These are phyloP conservation scores for Mus pahari DNA, from an alignment of 2,113 vertebrate species.

Conservation along the genomic window DNA sequence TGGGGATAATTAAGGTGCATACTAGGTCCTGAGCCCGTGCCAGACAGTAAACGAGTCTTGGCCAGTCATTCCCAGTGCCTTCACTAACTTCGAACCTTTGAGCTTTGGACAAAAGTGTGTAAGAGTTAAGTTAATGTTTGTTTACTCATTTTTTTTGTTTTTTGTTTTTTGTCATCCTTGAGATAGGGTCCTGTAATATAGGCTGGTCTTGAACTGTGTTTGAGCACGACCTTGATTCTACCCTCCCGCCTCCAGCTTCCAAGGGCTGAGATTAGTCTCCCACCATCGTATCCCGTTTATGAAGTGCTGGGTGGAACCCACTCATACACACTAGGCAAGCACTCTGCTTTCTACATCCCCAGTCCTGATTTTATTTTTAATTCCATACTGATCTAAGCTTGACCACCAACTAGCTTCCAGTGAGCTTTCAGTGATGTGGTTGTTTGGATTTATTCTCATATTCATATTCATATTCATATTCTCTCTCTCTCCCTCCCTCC, in stretches of 20 bases:
- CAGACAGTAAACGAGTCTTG: neutral
- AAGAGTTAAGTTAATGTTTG: slow-evolving; percentile 19
- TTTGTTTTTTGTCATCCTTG: neutral
- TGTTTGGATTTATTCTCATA: neutral
- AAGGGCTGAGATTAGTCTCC: neutral
- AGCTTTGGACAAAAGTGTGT: neutral
- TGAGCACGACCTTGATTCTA: neutral
- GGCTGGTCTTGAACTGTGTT: neutral
- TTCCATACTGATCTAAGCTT: slow-evolving; percentile 32
- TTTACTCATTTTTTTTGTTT: neutral
- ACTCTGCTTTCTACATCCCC: neutral
- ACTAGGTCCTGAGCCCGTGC: neutral
- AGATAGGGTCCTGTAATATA: neutral
- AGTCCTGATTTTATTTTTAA: neutral
- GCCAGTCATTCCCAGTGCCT: neutral
- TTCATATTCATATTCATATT: too few species aligned
- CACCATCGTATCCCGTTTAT: neutral
- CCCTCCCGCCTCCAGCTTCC: neutral
- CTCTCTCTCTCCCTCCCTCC: neutral
- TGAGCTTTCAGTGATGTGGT: neutral
- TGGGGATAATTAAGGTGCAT: neutral
- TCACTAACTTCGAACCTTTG: neutral
- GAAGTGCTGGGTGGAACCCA: neutral
- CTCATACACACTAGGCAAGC: neutral
- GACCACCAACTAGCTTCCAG: neutral